These are phyloP conservation scores for Drosophila melanocephala DNA, from an alignment of 2,888 invertebrate genomes.

Conservation along the genomic window DNA sequence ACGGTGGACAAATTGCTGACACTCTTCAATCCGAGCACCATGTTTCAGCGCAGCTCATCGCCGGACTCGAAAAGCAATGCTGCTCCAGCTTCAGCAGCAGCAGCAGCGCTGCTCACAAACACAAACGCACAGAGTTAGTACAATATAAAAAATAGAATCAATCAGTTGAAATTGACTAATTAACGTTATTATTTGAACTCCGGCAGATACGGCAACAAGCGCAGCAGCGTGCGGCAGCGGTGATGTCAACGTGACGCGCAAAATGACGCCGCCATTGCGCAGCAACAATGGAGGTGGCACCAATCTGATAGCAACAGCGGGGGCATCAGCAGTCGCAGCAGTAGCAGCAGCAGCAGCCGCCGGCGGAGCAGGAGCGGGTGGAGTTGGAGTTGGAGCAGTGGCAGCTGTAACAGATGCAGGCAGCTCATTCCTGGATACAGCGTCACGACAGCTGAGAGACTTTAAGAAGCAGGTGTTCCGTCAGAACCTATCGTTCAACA, in stretches of 20 bases:
- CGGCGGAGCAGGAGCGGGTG: slow-evolving; percentile 12
- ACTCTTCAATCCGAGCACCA: slow-evolving; percentile 88
- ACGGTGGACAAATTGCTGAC: slow-evolving; percentile 89
- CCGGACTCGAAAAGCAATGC: slow-evolving; percentile 66
- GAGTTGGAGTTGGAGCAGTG: neutral
- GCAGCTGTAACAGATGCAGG: slow-evolving; percentile 18
- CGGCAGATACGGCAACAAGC: slow-evolving; percentile 26
- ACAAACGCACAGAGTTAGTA: slow-evolving; percentile 64
- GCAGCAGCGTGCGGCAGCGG: slow-evolving; percentile 25
- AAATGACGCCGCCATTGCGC: slow-evolving; percentile 51
- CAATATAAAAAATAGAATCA: neutral
- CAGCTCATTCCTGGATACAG: slow-evolving; percentile 82
- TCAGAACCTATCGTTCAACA: slow-evolving; percentile 82
- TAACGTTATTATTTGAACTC: neutral
- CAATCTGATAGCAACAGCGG: slow-evolving; percentile 7
- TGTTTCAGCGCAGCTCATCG: slow-evolving; percentile 87
- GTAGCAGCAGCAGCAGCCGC: slow-evolving; percentile 6
- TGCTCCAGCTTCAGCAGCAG: slow-evolving; percentile 14
- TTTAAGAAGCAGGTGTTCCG: slow-evolving; percentile 84
- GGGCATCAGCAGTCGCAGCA: slow-evolving; percentile 28
- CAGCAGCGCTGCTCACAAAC: slow-evolving; percentile 30
- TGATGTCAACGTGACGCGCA: slow-evolving; percentile 38
- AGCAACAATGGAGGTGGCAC: slow-evolving; percentile 34
- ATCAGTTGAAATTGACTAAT: neutral
- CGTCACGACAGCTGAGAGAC: slow-evolving; percentile 83